These are phyloP conservation scores for Lordiphosa andalusiaca DNA, from an alignment of 2,888 invertebrate species.

Conservation along the genomic window DNA sequence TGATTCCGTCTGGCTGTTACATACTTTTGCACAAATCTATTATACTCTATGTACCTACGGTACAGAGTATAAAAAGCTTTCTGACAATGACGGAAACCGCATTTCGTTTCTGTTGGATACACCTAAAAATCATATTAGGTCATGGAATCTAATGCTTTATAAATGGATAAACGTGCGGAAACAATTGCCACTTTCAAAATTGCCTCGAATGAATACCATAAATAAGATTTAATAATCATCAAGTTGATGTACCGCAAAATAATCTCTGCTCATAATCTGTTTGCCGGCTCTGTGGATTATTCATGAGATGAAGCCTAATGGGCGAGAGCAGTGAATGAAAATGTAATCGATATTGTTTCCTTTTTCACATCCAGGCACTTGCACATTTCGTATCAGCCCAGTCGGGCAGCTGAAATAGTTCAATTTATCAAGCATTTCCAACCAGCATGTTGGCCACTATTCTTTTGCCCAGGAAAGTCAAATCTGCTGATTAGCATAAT, in stretches of 20 bases:
- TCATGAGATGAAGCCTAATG: constrained; percentile 38
- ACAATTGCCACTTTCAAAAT: not conserved
- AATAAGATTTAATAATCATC: constrained; percentile 23
- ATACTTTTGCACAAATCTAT: too few species aligned
- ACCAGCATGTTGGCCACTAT: constrained; percentile 14
- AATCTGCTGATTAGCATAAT: constrained; percentile 63
- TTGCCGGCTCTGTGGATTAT: constrained; percentile 43
- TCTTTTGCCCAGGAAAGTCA: constrained; percentile 7
- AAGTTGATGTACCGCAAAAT: constrained; percentile 44
- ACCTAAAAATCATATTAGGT: too few species aligned
- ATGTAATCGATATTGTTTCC: constrained; percentile 12
- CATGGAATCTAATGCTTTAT: too few species aligned
- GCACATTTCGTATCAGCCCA: constrained; percentile 48
- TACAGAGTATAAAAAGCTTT: too few species aligned
- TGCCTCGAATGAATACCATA: constrained; percentile 14
- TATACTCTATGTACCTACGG: too few species aligned
- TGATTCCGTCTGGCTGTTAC: too few species aligned
- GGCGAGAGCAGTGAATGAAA: constrained; percentile 15
- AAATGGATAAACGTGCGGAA: too few species aligned
- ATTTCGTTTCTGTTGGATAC: too few species aligned
- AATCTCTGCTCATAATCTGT: constrained; percentile 48
- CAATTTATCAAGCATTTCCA: constrained; percentile 32
- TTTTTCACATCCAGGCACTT: constrained; percentile 16
- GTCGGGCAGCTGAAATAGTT: constrained; percentile 21
- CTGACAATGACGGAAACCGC: too few species aligned